phyloP scores from a whole-genome alignment of 2,113 vertebrate genomes.

The Martes martes region DNA sequence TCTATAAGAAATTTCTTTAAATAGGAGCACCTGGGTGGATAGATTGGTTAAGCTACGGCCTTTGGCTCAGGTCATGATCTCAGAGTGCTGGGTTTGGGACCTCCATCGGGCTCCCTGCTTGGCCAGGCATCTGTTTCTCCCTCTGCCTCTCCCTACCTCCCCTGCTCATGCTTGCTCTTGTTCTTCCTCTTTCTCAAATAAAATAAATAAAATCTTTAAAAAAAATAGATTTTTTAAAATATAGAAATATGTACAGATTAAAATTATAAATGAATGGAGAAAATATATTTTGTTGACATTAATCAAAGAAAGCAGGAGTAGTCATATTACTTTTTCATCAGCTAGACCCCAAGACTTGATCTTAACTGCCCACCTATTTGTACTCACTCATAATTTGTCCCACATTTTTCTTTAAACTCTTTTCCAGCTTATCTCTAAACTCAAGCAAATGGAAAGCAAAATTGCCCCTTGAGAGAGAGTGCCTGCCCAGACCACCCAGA shows the following conservation, averaged over 20 bases:
- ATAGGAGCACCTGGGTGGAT: background rate
- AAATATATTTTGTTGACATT: background rate
- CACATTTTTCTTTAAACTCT: background rate
- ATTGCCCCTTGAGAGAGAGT: background rate
- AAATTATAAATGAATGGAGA: background rate
- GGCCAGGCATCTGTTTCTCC: background rate
- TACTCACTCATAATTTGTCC: background rate
- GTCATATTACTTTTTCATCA: background rate
- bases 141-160: background rate
- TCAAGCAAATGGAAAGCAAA: background rate
- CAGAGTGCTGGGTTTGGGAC: background rate
- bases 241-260: background rate
- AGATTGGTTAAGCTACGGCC: background rate
- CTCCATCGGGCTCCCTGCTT: background rate
- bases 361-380: background rate
- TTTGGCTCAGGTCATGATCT: background rate
- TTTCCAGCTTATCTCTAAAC: background rate
- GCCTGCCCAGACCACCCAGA: background rate
- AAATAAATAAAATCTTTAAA: background rate
- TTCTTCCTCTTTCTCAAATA: background rate
- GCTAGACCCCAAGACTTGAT: background rate
- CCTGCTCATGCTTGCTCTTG: background rate
- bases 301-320: background rate
- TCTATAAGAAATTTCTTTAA: background rate
- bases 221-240: background rate